Conservation (phyloP, 2,888 invertebrate species). For the Pyralis farinalis region DNA sequence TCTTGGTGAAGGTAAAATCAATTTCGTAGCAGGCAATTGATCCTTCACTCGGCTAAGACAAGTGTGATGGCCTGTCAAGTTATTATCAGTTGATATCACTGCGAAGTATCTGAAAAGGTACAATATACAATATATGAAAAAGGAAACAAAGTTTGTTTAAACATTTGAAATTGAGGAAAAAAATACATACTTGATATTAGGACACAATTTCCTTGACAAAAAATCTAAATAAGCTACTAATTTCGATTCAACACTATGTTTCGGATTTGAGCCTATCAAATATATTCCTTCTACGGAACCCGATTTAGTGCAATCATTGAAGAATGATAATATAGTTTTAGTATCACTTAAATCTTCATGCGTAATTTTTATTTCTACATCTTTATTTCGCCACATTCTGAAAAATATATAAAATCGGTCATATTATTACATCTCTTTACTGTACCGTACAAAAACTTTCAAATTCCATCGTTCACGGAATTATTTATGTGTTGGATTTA, state of each 20-base stretch:
- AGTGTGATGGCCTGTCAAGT: constrained; percentile 16
- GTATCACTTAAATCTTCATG: constrained; percentile 13
- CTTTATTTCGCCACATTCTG: constrained; percentile 17
- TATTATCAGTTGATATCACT: constrained; percentile 13
- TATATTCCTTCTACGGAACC: constrained; percentile 34
- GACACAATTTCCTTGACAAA: constrained; percentile 29
- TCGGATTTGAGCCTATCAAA: constrained; percentile 15
- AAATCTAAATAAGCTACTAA: constrained; percentile 27
- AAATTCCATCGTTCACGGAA: too few relatives aligned
- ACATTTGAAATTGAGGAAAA: neutral
- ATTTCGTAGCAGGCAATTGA: constrained; percentile 18
- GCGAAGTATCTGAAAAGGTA: constrained; percentile 19
- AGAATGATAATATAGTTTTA: constrained; percentile 16
- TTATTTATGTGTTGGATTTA: too few relatives aligned
- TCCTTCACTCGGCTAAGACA: constrained; percentile 14
- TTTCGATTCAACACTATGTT: constrained; percentile 15
- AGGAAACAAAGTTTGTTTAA: too few relatives aligned
- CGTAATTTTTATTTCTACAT: constrained; percentile 17
- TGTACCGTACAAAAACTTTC: too few relatives aligned
- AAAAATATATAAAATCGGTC: neutral
- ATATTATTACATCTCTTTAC: too few relatives aligned
- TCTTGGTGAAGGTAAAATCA: constrained; percentile 12
- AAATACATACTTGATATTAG: constrained; percentile 29
- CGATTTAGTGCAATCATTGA: constrained; percentile 21
- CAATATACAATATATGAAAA: neutral